Percentiles rank a stretch among this genome's conserved stretches.
Evolutionary conservation across 2,797 vertebrate species (phyloP).

Genomic region (Lagocephalus sceleratus): DNA sequence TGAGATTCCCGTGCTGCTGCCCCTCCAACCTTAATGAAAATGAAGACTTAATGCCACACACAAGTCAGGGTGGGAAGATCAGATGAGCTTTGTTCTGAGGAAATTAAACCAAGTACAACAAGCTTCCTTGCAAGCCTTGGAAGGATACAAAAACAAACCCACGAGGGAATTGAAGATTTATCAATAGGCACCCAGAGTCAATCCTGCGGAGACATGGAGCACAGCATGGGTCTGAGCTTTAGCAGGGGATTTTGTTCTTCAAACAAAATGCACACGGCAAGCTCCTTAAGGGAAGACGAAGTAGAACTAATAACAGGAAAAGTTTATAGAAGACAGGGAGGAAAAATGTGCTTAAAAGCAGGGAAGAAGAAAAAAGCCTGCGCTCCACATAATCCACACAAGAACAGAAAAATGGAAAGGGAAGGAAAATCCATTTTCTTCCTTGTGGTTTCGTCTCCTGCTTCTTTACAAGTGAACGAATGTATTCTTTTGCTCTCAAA

Average conservation of each 20-base stretch:
- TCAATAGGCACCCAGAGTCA: constrained; percentile 60
- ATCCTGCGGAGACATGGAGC: constrained; percentile 41
- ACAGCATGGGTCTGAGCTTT: constrained; percentile 50
- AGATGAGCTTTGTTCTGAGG: constrained; percentile 77
- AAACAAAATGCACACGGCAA: constrained; percentile 39
- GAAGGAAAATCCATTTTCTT: constrained; percentile 8
- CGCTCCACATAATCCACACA: background rate
- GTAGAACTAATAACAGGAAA: constrained; percentile 34
- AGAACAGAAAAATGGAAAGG: constrained; percentile 2
- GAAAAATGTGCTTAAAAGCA: background rate
- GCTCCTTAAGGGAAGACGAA: constrained; percentile 14
- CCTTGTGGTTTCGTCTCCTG: constrained; percentile 7
- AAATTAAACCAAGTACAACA: constrained; percentile 80
- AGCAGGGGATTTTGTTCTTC: constrained; percentile 34
- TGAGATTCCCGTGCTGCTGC: constrained; percentile 74
- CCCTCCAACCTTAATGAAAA: constrained; percentile 80
- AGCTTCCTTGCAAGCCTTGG: constrained; percentile 60
- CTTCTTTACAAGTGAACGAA: constrained; percentile 23
- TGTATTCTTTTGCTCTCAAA: constrained; percentile 24
- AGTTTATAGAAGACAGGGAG: constrained; percentile 2
- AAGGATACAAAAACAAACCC: constrained; percentile 62
- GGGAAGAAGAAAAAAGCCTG: background rate
- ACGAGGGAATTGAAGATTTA: constrained; percentile 72
- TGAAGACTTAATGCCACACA: constrained; percentile 75
- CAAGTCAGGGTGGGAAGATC: constrained; percentile 68